These are phyloP conservation scores for Eulithis testata DNA, from an alignment of 2,888 invertebrate species.

Conservation along the genomic window DNA sequence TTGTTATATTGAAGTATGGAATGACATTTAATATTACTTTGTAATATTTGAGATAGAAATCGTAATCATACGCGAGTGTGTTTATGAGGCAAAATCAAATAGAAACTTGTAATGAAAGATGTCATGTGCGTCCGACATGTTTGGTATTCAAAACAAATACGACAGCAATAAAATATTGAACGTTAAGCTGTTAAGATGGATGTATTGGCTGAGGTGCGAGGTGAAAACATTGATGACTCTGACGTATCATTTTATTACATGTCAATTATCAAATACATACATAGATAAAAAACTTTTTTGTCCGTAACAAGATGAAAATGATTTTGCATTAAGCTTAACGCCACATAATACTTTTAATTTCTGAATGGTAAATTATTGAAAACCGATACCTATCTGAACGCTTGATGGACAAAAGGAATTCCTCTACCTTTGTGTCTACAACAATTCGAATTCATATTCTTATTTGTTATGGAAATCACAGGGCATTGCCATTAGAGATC, in stretches of 20 bases:
- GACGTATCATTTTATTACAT: conserved; percentile 42
- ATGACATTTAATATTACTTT: conserved; percentile 58
- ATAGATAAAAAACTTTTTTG: neutral
- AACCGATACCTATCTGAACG: conserved; percentile 15
- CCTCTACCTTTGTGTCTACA: conserved; percentile 22
- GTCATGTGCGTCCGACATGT: conserved; percentile 73
- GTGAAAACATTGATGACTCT: conserved; percentile 60
- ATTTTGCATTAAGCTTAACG: neutral
- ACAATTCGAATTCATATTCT: conserved; percentile 26
- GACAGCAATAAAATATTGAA: conserved; percentile 79
- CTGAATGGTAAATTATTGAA: conserved; percentile 4
- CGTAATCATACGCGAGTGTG: conserved; percentile 77
- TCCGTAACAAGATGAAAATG: neutral
- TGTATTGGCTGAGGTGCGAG: conserved; percentile 61
- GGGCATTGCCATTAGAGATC: conserved; percentile 40
- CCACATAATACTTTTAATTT: neutral
- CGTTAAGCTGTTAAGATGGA: conserved; percentile 73
- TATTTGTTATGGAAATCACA: conserved; percentile 36
- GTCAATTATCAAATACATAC: conserved; percentile 29
- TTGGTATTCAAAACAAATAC: conserved; percentile 76
- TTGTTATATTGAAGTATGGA: conserved; percentile 4
- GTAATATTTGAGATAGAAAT: conserved; percentile 81
- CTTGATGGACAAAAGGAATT: conserved; percentile 16
- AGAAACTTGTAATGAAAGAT: conserved; percentile 84
- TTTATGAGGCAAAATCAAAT: conserved; percentile 83